A percentile compares a stretch with the other conserved stretches of the same genome.
phyloP scores from a whole-genome alignment of 1,140 invertebrate genomes.

The Chironomus tepperi region DNA sequence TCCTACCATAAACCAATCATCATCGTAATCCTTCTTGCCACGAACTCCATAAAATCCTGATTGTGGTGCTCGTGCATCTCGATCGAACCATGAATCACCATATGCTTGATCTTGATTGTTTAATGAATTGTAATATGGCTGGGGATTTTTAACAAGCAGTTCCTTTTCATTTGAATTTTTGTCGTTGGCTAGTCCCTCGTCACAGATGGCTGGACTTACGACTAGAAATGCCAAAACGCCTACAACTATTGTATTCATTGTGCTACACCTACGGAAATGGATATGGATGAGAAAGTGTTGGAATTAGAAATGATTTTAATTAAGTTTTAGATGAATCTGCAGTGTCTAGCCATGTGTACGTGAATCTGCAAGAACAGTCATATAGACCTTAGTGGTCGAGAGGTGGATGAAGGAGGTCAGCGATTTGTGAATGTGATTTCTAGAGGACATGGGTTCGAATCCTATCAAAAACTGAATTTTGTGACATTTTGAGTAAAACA shows the following conservation, averaged over 20 bases:
- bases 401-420: too few relatives aligned
- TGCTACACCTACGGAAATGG: too few relatives aligned
- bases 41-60: constrained; percentile 45
- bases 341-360: too few relatives aligned
- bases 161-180: not conserved
- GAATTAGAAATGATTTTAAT: too few relatives aligned
- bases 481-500: too few relatives aligned
- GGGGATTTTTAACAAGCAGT: not conserved
- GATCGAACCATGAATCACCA: not conserved
- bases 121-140: not conserved
- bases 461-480: too few relatives aligned
- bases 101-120: not conserved
- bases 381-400: too few relatives aligned
- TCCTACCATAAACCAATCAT: not conserved
- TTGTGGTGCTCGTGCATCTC: not conserved
- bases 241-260: not conserved
- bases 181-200: not conserved
- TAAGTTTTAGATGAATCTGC: too few relatives aligned
- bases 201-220: not conserved
- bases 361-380: too few relatives aligned
- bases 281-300: too few relatives aligned
- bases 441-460: too few relatives aligned
- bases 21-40: not conserved
- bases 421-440: too few relatives aligned
- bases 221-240: not conserved